A percentile compares a stretch with the other conserved stretches of the same genome.
Conservation (phyloP, 2,888 invertebrate species). For the Macropis europaea region DNA sequence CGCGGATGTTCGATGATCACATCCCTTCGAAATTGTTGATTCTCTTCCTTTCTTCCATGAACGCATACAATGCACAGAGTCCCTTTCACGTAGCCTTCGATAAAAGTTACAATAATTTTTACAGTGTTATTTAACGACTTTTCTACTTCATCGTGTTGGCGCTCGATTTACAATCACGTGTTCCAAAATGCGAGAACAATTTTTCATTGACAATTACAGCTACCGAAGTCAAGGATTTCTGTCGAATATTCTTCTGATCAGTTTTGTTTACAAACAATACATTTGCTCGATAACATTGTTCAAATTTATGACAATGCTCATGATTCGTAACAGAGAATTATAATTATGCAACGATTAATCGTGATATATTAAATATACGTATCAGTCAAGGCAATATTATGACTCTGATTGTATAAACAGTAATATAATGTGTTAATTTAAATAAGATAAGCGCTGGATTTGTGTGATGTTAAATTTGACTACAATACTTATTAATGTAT, state of each 20-base stretch:
- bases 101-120: slow-evolving; percentile 14
- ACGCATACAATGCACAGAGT: slow-evolving; percentile 1
- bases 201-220: too few relatives aligned
- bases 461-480: too few relatives aligned
- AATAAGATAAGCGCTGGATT: neutral
- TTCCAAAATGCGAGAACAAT: too few relatives aligned
- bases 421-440: slow-evolving; percentile 1
- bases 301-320: neutral
- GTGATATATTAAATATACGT: neutral
- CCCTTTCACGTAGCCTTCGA: neutral
- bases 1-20: neutral
- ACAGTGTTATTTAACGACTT: neutral
- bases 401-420: neutral
- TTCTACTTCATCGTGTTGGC: neutral
- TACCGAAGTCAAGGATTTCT: too few relatives aligned
- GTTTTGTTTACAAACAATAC: too few relatives aligned
- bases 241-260: too few relatives aligned
- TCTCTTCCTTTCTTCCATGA: neutral
- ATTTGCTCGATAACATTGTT: too few relatives aligned
- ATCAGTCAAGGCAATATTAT: slow-evolving; percentile 1
- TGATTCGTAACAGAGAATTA: neutral
- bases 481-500: too few relatives aligned
- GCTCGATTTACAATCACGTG: neutral
- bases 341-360: neutral
- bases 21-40: neutral